Evolutionary conservation across 2,113 vertebrate species (phyloP).

Genomic region (cattle (Bos taurus)): DNA sequence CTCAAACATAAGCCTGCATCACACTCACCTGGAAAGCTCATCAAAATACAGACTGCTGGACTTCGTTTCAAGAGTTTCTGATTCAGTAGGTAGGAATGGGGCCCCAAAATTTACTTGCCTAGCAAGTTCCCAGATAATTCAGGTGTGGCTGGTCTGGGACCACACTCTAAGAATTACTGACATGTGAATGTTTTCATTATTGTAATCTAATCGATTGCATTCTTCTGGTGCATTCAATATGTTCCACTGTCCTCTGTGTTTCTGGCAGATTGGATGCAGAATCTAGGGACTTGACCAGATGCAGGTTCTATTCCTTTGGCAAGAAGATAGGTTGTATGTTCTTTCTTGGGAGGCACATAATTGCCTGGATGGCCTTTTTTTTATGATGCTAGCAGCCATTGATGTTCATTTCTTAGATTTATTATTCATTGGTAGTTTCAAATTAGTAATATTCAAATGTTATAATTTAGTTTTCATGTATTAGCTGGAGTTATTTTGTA

Average conservation of each 20-base stretch:
- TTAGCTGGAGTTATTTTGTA: neutral
- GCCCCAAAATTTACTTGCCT: neutral
- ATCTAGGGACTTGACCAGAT: neutral
- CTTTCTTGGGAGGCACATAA: neutral
- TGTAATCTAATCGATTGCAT: neutral
- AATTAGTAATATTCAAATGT: neutral
- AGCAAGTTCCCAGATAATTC: neutral
- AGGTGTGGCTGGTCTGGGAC: neutral
- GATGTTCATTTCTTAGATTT: neutral
- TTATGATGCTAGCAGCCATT: neutral
- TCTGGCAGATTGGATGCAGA: neutral
- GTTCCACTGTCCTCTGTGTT: neutral
- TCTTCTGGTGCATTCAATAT: neutral
- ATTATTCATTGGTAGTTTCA: neutral
- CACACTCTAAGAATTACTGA: neutral
- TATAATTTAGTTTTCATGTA: neutral
- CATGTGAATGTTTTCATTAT: neutral
- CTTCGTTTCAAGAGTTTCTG: neutral
- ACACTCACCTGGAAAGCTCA: neutral
- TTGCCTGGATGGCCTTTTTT: neutral
- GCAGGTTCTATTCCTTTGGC: neutral
- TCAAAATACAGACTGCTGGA: neutral
- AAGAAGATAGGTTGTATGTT: neutral
- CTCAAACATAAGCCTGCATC: neutral
- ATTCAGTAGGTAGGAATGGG: neutral